These are phyloP conservation scores for Tenodera sinensis DNA, from an alignment of 2,888 invertebrate species.

Conservation along the genomic window DNA sequence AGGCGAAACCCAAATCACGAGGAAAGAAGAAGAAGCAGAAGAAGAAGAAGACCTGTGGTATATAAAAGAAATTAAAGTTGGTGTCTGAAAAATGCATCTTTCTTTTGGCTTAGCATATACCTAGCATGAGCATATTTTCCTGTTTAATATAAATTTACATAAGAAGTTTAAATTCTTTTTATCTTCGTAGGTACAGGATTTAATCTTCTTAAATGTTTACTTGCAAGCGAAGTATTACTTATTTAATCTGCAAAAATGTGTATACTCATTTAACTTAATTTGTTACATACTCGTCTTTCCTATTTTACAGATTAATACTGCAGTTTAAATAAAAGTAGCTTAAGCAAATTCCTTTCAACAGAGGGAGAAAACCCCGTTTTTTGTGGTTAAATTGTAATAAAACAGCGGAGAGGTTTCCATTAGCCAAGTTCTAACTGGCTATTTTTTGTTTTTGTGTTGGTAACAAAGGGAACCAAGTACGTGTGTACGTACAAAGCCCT, in stretches of 20 bases:
- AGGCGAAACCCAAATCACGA: too few species aligned
- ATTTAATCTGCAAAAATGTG: not conserved
- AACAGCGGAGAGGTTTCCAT: not conserved
- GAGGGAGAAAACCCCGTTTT: not conserved
- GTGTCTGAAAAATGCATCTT: too few species aligned
- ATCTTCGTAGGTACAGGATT: too few species aligned
- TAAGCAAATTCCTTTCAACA: not conserved
- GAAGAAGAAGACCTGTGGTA: too few species aligned
- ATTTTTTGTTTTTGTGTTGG: not conserved
- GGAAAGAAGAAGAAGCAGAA: too few species aligned
- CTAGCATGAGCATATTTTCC: too few species aligned
- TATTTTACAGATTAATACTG: not conserved
- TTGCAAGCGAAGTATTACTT: not conserved
- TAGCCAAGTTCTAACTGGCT: not conserved
- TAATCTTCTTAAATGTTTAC: not conserved
- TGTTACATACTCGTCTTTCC: not conserved
- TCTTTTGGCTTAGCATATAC: too few species aligned
- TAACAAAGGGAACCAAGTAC: not conserved
- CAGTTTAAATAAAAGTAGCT: not conserved
- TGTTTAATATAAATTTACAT: too few species aligned
- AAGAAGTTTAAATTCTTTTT: too few species aligned
- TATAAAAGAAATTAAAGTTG: too few species aligned
- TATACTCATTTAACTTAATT: not conserved
- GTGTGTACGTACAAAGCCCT: not conserved
- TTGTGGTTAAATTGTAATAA: not conserved